These are phyloP conservation scores for Progne subis DNA, from an alignment of 2,113 vertebrate genomes.

Conservation along the genomic window DNA sequence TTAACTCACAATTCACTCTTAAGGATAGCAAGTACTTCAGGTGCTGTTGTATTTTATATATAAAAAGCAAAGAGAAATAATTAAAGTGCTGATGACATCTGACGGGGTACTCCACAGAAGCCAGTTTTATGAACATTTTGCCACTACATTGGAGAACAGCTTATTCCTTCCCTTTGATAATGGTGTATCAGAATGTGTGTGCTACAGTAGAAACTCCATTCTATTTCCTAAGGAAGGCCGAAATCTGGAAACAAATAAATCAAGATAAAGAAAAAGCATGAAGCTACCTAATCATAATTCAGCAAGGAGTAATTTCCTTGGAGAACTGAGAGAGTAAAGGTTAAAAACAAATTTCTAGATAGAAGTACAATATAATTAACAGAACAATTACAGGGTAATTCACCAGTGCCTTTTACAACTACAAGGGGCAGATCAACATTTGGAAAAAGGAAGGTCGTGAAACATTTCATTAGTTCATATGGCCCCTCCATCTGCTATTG, in stretches of 20 bases:
- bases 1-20: background rate
- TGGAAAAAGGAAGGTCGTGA: background rate
- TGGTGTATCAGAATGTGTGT: background rate
- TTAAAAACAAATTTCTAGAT: background rate
- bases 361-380: background rate
- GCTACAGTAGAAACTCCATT: background rate
- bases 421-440: background rate
- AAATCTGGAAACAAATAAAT: background rate
- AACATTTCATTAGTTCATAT: background rate
- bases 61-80: background rate
- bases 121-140: background rate
- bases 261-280: background rate
- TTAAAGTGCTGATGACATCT: accelerated
- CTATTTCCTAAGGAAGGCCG: background rate
- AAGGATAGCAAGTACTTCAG: background rate
- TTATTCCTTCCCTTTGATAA: background rate
- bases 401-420: background rate
- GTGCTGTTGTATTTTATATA: background rate
- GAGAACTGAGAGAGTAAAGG: background rate
- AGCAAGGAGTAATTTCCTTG: background rate
- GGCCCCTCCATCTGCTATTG: background rate
- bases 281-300: background rate
- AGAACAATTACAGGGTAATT: background rate
- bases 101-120: accelerated
- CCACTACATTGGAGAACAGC: background rate